Conservation (phyloP, 2,797 vertebrate genomes). For the Gymnopithys bicolor region DNA sequence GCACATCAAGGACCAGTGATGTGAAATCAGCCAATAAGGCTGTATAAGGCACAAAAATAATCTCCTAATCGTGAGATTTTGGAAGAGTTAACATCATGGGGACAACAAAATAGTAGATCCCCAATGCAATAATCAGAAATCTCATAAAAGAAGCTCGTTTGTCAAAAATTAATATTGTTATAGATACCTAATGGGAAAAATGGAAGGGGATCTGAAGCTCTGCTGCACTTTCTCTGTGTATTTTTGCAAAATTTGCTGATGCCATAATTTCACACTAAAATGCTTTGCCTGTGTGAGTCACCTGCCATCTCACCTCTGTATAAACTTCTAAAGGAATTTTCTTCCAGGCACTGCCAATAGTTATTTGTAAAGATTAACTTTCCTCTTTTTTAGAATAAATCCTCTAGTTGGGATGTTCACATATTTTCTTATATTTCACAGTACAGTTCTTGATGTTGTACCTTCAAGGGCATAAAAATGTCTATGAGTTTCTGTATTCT, state of each 20-base stretch:
- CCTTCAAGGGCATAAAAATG: neutral
- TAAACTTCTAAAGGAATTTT: neutral
- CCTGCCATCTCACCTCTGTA: neutral
- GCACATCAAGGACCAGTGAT: neutral
- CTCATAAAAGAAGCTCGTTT: neutral
- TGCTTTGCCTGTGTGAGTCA: neutral
- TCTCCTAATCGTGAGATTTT: neutral
- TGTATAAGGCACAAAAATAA: neutral
- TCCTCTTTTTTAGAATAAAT: neutral
- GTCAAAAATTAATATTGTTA: neutral
- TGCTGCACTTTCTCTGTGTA: neutral
- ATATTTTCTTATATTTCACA: neutral
- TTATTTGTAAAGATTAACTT: neutral
- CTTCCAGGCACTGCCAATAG: neutral
- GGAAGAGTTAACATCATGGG: neutral
- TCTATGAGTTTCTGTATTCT: neutral
- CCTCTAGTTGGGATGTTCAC: neutral
- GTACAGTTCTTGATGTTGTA: neutral
- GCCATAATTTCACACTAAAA: neutral
- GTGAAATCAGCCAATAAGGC: neutral
- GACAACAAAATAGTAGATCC: neutral
- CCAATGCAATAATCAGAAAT: neutral
- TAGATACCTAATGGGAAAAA: neutral
- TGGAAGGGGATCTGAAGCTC: neutral
- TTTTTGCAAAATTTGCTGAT: neutral